phyloP scores from a whole-genome alignment of 2,797 vertebrate species.

The Macropus fuliginosus region DNA sequence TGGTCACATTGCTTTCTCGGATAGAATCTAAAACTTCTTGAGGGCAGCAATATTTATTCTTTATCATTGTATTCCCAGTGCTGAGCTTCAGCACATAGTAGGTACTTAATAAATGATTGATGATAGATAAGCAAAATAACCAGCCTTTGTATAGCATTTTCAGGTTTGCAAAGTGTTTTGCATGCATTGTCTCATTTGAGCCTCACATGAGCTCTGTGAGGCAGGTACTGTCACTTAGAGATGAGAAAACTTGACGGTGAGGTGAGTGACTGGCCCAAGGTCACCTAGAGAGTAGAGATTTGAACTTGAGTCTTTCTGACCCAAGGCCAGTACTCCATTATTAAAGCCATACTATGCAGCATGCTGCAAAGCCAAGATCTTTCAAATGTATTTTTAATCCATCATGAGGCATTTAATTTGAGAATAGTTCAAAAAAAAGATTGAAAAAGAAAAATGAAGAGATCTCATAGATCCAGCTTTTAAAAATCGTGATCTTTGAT shows the following conservation, averaged over 20 bases:
- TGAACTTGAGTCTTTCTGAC: not conserved
- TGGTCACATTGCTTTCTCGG: not conserved
- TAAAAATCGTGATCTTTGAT: not conserved
- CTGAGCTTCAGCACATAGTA: not conserved
- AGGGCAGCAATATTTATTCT: not conserved
- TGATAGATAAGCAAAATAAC: not conserved
- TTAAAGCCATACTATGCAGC: not conserved
- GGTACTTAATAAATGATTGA: not conserved
- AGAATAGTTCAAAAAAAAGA: not conserved
- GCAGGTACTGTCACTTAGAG: not conserved
- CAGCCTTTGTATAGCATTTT: not conserved
- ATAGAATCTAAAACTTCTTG: not conserved
- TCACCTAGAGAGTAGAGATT: not conserved
- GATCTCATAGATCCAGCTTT: not conserved
- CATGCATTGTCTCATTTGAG: not conserved
- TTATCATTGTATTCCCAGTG: not conserved
- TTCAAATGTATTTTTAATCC: not conserved
- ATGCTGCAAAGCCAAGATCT: not conserved
- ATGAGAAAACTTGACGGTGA: not conserved
- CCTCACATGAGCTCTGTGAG: not conserved
- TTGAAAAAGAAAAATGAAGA: not conserved
- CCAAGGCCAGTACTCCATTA: not conserved
- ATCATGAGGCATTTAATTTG: not conserved
- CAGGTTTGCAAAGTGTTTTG: not conserved
- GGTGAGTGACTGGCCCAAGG: not conserved